These are phyloP conservation scores for Neuroscelio doddi DNA, from an alignment of 2,888 invertebrate genomes.

Conservation along the genomic window DNA sequence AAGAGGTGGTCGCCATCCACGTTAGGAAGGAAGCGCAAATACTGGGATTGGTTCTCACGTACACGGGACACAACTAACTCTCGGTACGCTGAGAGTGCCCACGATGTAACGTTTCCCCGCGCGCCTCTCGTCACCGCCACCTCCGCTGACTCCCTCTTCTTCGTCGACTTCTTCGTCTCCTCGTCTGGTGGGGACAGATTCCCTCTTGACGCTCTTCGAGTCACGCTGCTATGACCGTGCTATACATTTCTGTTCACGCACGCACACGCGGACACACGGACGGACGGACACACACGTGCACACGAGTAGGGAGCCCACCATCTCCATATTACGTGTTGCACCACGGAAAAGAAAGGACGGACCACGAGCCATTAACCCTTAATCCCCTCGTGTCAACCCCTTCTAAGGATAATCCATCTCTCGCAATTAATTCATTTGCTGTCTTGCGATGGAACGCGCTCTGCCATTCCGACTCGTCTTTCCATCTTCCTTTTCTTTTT, in stretches of 20 bases:
- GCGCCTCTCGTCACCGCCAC: conserved; percentile 18
- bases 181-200: conserved; percentile 59
- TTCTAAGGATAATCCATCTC: conserved; percentile 31
- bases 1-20: conserved; percentile 67
- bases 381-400: conserved; percentile 45
- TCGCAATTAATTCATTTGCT: conserved; percentile 33
- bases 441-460: conserved; percentile 17
- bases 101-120: conserved; percentile 55
- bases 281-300: background rate
- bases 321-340: background rate
- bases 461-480: conserved; percentile 20
- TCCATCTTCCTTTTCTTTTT: background rate
- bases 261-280: too few species aligned
- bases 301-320: background rate
- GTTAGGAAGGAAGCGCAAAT: conserved; percentile 68
- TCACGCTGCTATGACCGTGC: conserved; percentile 49
- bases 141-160: conserved; percentile 15
- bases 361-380: conserved; percentile 50
- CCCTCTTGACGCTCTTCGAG: conserved; percentile 58
- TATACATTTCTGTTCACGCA: conserved; percentile 56
- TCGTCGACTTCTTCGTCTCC: conserved; percentile 40
- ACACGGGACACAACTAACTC: conserved; percentile 60
- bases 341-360: too few species aligned
- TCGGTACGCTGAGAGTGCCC: conserved; percentile 56
- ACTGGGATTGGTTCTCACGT: conserved; percentile 68